Percentiles rank a stretch among this genome's conserved stretches.
Evolutionary conservation across 2,113 vertebrate genomes (phyloP).

Genomic region (Eclectus roratus): DNA sequence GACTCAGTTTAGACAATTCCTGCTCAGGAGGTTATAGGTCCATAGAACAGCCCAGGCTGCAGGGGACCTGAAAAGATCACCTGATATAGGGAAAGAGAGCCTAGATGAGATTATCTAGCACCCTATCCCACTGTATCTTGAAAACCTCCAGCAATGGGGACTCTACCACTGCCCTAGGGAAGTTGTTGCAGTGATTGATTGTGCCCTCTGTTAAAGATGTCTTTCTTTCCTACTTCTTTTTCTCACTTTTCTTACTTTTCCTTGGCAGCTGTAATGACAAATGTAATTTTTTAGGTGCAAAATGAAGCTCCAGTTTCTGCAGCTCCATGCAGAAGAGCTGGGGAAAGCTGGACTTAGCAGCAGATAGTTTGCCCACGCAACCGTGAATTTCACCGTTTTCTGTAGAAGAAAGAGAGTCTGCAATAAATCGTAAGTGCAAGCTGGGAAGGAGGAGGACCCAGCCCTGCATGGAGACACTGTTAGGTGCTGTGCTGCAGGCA

Average conservation of each 20-base stretch:
- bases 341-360: background rate
- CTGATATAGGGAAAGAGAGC: background rate
- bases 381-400: background rate
- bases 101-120: background rate
- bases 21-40: background rate
- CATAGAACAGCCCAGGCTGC: background rate
- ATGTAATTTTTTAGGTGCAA: background rate
- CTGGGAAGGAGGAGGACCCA: background rate
- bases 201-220: background rate
- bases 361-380: background rate
- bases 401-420: fast-evolving
- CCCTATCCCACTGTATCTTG: background rate
- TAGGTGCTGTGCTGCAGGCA: background rate
- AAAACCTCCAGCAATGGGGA: background rate
- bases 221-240: background rate
- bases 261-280: background rate
- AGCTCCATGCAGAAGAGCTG: background rate
- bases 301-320: background rate
- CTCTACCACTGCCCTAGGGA: background rate
- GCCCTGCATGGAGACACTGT: background rate
- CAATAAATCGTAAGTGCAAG: background rate
- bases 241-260: background rate
- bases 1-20: background rate
- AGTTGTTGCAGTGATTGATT: background rate
- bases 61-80: background rate